These are phyloP conservation scores for Polia nebulosa DNA, from an alignment of 2,888 invertebrate species.

Conservation along the genomic window DNA sequence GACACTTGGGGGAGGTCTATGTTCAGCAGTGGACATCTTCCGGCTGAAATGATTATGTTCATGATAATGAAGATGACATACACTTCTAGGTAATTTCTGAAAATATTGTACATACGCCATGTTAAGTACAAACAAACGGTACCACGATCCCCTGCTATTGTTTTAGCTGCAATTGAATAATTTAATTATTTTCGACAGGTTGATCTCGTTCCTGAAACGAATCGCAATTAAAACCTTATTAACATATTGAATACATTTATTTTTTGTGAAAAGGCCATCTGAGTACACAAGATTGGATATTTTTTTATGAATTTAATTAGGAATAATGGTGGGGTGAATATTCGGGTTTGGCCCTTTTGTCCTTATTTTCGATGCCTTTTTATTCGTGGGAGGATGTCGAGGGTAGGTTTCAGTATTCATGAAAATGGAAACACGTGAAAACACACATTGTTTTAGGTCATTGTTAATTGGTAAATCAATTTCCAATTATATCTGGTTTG, in stretches of 20 bases:
- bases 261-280: conserved; percentile 67
- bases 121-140: conserved; percentile 15
- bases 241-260: conserved; percentile 75
- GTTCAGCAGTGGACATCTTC: no score
- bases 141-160: conserved; percentile 46
- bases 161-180: conserved; percentile 68
- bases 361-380: conserved; percentile 22
- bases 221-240: conserved; percentile 72
- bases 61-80: not conserved
- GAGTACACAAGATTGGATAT: conserved; percentile 52
- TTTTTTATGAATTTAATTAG: conserved; percentile 60
- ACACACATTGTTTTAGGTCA: not conserved
- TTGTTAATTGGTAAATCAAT: not conserved
- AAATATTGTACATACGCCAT: not conserved
- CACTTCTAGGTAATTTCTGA: not conserved
- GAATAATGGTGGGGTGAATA: conserved; percentile 41
- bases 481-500: not conserved
- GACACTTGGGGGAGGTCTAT: no score
- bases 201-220: conserved; percentile 66
- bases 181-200: conserved; percentile 69
- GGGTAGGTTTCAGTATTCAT: conserved; percentile 7
- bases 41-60: no score
- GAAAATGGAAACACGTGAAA: not conserved
- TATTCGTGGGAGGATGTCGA: not conserved
- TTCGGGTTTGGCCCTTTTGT: conserved; percentile 23